Evolutionary conservation across 1,140 invertebrate genomes (phyloP).

Genomic region (Zaprionus capensis): DNA sequence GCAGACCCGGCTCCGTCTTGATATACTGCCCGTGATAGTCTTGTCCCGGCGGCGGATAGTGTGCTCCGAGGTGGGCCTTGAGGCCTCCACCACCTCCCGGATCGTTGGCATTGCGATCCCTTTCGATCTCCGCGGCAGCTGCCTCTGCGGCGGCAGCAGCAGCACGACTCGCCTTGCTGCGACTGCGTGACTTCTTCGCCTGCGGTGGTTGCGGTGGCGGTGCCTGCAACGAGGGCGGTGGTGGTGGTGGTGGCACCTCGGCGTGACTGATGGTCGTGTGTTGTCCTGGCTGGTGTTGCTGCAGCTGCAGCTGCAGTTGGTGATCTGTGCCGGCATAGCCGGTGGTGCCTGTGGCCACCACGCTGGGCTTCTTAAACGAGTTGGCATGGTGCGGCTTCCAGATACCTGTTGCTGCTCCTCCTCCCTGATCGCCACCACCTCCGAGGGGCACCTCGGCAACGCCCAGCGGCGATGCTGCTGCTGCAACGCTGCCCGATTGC

Average conservation of each 20-base stretch:
- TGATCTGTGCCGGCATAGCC: constrained; percentile 63
- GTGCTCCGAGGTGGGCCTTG: constrained; percentile 57
- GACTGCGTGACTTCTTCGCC: constrained; percentile 43
- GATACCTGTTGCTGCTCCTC: constrained; percentile 58
- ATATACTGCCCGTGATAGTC: constrained; percentile 80
- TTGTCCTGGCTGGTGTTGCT: constrained; percentile 75
- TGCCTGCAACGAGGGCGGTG: constrained; percentile 9
- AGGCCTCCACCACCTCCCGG: constrained; percentile 67
- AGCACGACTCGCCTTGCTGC: constrained; percentile 30
- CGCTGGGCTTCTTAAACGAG: constrained; percentile 76
- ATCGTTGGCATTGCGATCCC: constrained; percentile 81
- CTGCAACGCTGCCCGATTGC: constrained; percentile 68
- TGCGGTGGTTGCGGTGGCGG: constrained; percentile 33
- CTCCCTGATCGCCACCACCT: constrained; percentile 91
- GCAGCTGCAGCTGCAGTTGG: constrained; percentile 64
- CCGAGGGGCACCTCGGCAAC: constrained; percentile 85
- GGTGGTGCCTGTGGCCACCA: constrained; percentile 50
- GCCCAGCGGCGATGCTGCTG: constrained; percentile 43
- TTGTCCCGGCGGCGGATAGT: constrained; percentile 70
- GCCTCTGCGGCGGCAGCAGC: constrained; percentile 52
- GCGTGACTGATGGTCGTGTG: constrained; percentile 73
- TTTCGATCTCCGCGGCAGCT: constrained; percentile 65
- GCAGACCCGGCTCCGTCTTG: constrained; percentile 77
- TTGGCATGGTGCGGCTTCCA: constrained; percentile 85
- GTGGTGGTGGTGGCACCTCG: constrained; percentile 30